Base-by-base conservation (phyloP, 2,797 vertebrate genomes). In the Anabas testudineus region DNA sequence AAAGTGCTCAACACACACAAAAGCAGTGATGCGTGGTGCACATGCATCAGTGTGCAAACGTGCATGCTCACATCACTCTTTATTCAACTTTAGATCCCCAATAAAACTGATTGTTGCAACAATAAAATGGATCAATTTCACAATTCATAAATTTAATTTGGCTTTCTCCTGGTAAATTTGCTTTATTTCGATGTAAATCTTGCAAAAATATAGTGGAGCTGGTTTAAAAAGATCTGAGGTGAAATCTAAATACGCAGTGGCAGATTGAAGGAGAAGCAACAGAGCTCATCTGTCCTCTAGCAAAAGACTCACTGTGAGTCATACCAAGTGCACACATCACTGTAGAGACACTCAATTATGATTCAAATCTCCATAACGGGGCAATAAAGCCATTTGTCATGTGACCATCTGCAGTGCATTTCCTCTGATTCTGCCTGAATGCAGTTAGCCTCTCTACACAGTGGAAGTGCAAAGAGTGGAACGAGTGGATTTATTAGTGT, bases 281-380 rank as follows among this genome's bases (percentile, higher is more conserved):
- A 77, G 79, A 86, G 81, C 90, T 87, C 85, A 82, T 90, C 89
- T 85, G 89, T 90, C 88, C 88, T 85, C 85, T 71, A 83, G 89
- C 88, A 78, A 71, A 75, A 85, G 81, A 87, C 83, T 88, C 87
- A 86, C 78, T 76, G 71, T 92, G 90, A 92, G 77, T 92, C 90
- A 92, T 73, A 87, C 60, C 85, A 74, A 88, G 83, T 76, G 84
- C 83, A 78, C 88, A 80, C 89, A 88, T 90, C 83, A 84, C 81
- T 89, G 89, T 88, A 79, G 90, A 93, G 88, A 88, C 85, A 86
- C 89, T 91, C 91, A 83, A 90, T 93, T 92, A 92, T 85, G 84
- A 92, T 87, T 91, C 87, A 91, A 91, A 91, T 92, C 90, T 91
- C 85, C 91, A 92, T 91, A 91, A 90, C 84, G 83, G 86, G 81